Conservation (phyloP, 2,888 invertebrate species). For the Chrysina gloriosa region DNA sequence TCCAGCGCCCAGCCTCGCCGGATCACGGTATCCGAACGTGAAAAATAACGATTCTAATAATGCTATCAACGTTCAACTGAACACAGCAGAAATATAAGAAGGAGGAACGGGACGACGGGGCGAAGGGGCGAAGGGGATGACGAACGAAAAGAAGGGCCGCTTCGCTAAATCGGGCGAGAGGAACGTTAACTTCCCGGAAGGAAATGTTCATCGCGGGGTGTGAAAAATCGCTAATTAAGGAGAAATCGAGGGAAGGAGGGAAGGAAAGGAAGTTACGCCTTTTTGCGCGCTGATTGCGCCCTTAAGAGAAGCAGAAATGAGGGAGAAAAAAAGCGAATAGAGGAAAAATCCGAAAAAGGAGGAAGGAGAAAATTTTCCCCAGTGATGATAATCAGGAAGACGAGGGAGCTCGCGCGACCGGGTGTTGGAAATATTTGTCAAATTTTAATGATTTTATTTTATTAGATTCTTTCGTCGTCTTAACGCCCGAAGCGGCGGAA, state of each 20-base stretch:
- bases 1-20: conserved; percentile 58
- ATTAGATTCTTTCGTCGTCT: background rate
- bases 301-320: conserved; percentile 34
- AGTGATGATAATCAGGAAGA: background rate
- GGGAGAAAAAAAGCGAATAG: background rate
- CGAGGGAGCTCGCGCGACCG: conserved; percentile 3
- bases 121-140: background rate
- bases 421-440: conserved; percentile 30
- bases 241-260: background rate
- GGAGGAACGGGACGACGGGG: conserved; percentile 10
- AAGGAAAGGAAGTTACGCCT: background rate
- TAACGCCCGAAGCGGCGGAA: background rate
- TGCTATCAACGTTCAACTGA: conserved; percentile 59
- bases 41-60: conserved; percentile 64
- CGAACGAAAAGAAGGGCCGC: conserved; percentile 1
- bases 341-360: background rate
- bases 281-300: background rate
- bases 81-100: conserved; percentile 56
- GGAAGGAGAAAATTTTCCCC: background rate
- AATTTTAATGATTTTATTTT: conserved; percentile 38
- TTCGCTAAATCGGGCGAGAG: too few relatives aligned
- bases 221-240: conserved; percentile 39
- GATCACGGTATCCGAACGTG: conserved; percentile 57
- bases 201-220: conserved; percentile 25
- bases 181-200: background rate